A percentile compares a stretch with the other conserved stretches of the same genome.
Conservation (phyloP, 2,113 vertebrate genomes). For the Apodemus sylvaticus region DNA sequence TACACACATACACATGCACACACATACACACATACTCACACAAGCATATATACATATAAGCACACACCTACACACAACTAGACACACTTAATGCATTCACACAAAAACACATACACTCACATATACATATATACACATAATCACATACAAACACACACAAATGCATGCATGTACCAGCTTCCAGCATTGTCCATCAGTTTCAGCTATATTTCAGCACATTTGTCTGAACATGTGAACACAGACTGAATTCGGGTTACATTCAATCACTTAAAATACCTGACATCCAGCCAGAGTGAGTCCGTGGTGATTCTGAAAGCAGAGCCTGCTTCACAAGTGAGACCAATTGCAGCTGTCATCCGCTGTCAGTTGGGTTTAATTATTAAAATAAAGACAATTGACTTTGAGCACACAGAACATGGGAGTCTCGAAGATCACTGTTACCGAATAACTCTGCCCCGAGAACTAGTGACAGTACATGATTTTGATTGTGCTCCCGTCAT, state of each 20-base stretch:
- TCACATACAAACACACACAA: background rate
- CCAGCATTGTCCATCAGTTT: too few species aligned
- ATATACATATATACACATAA: too few species aligned
- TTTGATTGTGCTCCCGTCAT: conserved; percentile 61
- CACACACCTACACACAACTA: too few species aligned
- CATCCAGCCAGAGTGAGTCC: conserved; percentile 66
- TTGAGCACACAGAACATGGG: conserved; percentile 69
- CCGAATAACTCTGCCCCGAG: conserved; percentile 76
- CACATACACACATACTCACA: too few species aligned
- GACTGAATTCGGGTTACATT: conserved; percentile 53
- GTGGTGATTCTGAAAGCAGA: conserved; percentile 35
- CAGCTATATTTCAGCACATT: background rate
- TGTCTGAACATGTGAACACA: conserved; percentile 54
- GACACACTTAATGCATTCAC: too few species aligned
- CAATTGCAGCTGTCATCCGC: conserved; percentile 80
- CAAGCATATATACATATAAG: too few species aligned
- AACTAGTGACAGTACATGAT: conserved; percentile 53
- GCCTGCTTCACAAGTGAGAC: conserved; percentile 66
- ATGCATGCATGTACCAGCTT: background rate
- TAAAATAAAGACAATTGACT: conserved; percentile 77
- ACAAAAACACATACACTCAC: too few species aligned
- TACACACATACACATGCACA: too few species aligned
- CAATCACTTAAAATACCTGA: conserved; percentile 62
- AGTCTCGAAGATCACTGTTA: conserved; percentile 76
- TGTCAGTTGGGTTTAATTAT: conserved; percentile 79